Base-by-base conservation (phyloP, 1,140 invertebrate species). In the Pectinophora gossypiella region DNA sequence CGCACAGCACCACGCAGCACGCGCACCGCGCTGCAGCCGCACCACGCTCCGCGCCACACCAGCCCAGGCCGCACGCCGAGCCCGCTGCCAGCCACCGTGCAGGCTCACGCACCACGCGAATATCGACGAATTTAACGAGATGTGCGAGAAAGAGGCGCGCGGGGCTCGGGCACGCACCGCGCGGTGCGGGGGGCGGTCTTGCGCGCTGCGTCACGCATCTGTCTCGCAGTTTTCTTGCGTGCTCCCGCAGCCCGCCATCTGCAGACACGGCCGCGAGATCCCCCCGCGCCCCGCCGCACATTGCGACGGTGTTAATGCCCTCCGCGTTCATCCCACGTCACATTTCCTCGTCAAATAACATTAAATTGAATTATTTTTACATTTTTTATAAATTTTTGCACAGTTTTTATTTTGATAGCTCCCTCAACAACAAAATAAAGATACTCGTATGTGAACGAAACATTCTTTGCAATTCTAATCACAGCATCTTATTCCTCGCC, bases 141-240 rank as follows among this genome's bases (percentile, higher is more conserved):
- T 55, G 67, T 61, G 59, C 54, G 56, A 59, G 59, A 61, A 49
- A 51, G 59, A 43, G 59, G 36, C 54, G 46, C 19, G 48, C n/a
- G 65, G 61, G 74, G 70, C 22, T 21, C 43, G 62, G 58, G 53
- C 76, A 80, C 77, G 76, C 76, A 80, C 70, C 59, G 70, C 59
- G 70, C 67, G 72, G 64, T 55, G 68, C 60, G 76, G 73, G 77
- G 54, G 64, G 59, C 64, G 74, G 50, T 85, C 82, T 76, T 85
- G 82, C 82, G 79, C 82, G 78, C 73, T 85, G 82, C 79, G 79
- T 80, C 79, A 85, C 82, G 79, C 79, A 83, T 83, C 78, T 76
- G 61, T 78, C 76, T 75, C 70, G 68, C 59, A 61, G 63, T 50
- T 66, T 76, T 72, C 76, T 82, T 80, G 76, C 71, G 80, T 79